Percentiles rank a stretch among this genome's conserved stretches.
These are phyloP conservation scores for Melanotaenia duboulayi DNA, from an alignment of 2,113 vertebrate genomes.

Conservation along the genomic window DNA sequence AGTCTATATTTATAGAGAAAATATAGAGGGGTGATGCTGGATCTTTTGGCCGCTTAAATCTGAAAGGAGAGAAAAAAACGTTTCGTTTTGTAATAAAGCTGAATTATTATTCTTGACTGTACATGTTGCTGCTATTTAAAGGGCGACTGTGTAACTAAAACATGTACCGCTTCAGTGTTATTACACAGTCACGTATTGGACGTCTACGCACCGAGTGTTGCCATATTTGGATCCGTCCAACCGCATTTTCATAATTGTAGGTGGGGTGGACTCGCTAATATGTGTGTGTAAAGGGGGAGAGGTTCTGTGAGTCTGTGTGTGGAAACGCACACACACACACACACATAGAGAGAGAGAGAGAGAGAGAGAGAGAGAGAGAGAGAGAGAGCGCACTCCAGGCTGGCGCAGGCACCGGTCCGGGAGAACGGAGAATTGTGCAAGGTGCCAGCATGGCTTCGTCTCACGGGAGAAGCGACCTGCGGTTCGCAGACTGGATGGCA, in stretches of 20 bases:
- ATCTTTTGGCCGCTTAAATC: too few relatives aligned
- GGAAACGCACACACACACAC: not conserved
- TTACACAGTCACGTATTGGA: slow-evolving; percentile 4
- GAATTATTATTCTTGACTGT: not conserved
- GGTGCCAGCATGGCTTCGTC: slow-evolving; percentile 90
- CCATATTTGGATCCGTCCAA: slow-evolving; percentile 50
- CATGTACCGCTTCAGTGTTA: not conserved
- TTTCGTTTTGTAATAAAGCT: not conserved
- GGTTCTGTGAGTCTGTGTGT: slow-evolving; percentile 1
- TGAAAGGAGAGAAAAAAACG: too few relatives aligned
- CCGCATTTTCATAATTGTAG: slow-evolving; percentile 48
- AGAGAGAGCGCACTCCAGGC: slow-evolving; percentile 50
- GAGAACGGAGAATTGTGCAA: slow-evolving; percentile 59
- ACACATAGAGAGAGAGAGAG: not conserved
- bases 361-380: slow-evolving; percentile 9
- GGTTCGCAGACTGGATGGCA: slow-evolving; percentile 96
- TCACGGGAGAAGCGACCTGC: slow-evolving; percentile 90
- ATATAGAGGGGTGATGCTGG: not conserved
- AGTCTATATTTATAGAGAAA: not conserved
- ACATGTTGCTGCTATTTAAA: not conserved
- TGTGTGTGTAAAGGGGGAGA: slow-evolving; percentile 7
- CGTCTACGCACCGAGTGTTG: slow-evolving; percentile 21
- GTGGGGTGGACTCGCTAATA: slow-evolving; percentile 78
- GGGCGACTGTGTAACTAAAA: not conserved
- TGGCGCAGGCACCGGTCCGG: slow-evolving; percentile 66